Evolutionary conservation across 2,797 vertebrate species (phyloP).

Genomic region (Argentina silus): DNA sequence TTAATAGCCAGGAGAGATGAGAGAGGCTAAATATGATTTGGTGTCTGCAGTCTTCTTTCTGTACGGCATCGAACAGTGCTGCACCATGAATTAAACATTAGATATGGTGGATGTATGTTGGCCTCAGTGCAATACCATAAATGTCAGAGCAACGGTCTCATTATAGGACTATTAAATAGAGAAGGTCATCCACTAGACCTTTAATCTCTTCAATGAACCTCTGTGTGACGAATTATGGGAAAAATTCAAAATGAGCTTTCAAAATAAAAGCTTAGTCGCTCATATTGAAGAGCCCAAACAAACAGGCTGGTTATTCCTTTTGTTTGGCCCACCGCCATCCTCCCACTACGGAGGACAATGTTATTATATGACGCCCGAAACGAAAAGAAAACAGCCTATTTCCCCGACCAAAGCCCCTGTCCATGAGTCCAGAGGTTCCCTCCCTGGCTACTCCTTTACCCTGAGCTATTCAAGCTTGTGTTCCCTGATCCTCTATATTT

Average conservation of each 20-base stretch:
- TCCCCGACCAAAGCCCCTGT: too few species aligned
- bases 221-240: neutral
- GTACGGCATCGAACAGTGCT: slow-evolving; percentile 6
- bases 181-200: slow-evolving; percentile 26
- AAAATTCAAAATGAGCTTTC: neutral
- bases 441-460: neutral
- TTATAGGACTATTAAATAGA: slow-evolving; percentile 11
- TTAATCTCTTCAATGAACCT: slow-evolving; percentile 13
- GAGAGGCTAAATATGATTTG: slow-evolving; percentile 18
- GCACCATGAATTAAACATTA: slow-evolving; percentile 16
- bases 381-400: too few species aligned
- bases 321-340: too few species aligned
- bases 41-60: slow-evolving; percentile 9
- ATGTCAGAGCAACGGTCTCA: slow-evolving; percentile 10
- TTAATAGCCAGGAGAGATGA: slow-evolving; percentile 7
- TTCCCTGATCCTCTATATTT: neutral
- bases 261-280: neutral
- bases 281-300: slow-evolving; percentile 13
- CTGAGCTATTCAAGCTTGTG: slow-evolving; percentile 3
- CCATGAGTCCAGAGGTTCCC: too few species aligned
- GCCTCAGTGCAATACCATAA: slow-evolving; percentile 19
- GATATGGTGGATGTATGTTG: slow-evolving; percentile 13
- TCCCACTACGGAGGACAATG: too few species aligned
- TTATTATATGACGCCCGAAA: too few species aligned
- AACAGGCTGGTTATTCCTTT: slow-evolving; percentile 8